Evolutionary conservation across 2,888 invertebrate genomes (phyloP).

Genomic region (Nomada hirtipes): DNA sequence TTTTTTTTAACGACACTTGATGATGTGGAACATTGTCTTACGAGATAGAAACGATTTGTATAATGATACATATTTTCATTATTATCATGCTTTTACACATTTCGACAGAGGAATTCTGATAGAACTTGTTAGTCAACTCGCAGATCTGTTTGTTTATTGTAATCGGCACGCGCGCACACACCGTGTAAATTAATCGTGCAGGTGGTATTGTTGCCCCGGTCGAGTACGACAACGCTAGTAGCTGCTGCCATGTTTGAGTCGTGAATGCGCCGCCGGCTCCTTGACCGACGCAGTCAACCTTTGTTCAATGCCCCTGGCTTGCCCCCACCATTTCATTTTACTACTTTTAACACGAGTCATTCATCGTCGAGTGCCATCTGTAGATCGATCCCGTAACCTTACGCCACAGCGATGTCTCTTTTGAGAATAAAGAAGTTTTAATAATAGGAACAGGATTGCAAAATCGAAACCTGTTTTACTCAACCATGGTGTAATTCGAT

Average conservation of each 20-base stretch:
- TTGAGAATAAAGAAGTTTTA: slow-evolving; percentile 11
- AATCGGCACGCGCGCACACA: slow-evolving; percentile 84
- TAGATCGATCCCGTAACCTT: background rate
- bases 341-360: slow-evolving; percentile 28
- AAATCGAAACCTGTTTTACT: background rate
- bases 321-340: slow-evolving; percentile 58
- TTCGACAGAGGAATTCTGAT: slow-evolving; percentile 2
- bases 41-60: slow-evolving; percentile 20
- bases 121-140: slow-evolving; percentile 38
- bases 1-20: slow-evolving; percentile 19
- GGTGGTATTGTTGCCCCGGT: slow-evolving; percentile 98
- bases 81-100: background rate
- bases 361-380: slow-evolving; percentile 28
- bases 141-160: slow-evolving; percentile 48
- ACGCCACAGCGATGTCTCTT: background rate
- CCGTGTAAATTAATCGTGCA: slow-evolving; percentile 98
- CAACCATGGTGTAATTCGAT: background rate
- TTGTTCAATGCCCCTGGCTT: slow-evolving; percentile 78
- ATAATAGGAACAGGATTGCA: background rate
- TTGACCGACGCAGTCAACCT: slow-evolving; percentile 76
- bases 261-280: slow-evolving; percentile 81
- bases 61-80: background rate
- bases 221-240: slow-evolving; percentile 97
- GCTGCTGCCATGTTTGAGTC: slow-evolving; percentile 90
- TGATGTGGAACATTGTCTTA: slow-evolving; percentile 45